A percentile compares a stretch with the other conserved stretches of the same genome.
phyloP scores from a whole-genome alignment of 2,888 invertebrate species.

The Fragum fragum region DNA sequence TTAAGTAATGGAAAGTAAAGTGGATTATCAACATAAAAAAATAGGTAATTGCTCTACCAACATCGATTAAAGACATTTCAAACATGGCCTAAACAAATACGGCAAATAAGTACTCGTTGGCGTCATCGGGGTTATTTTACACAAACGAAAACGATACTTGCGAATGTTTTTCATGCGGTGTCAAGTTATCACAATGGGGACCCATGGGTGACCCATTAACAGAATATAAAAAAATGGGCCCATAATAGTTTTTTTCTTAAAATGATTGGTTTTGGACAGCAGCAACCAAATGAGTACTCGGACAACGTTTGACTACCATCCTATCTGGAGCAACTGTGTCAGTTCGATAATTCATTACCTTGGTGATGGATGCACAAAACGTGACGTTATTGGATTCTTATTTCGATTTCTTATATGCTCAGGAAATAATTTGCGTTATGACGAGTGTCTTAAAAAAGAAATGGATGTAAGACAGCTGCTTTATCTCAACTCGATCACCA shows the following conservation, averaged over 20 bases:
- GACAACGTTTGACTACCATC: background rate
- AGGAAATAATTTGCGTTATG: slow-evolving; percentile 2
- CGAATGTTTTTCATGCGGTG: slow-evolving; percentile 32
- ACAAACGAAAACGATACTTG: slow-evolving; percentile 19
- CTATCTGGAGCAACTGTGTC: background rate
- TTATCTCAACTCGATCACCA: slow-evolving; percentile 30
- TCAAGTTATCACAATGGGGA: slow-evolving; percentile 16
- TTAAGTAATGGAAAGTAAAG: background rate
- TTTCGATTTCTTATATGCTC: slow-evolving; percentile 31
- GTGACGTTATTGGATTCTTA: slow-evolving; percentile 19
- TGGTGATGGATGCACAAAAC: slow-evolving; percentile 5
- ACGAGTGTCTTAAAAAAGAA: slow-evolving; percentile 14
- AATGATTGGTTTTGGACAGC: slow-evolving; percentile 28
- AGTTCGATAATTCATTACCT: background rate
- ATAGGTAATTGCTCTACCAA: background rate
- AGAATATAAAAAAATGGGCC: slow-evolving; percentile 30
- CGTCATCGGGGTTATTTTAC: slow-evolving; percentile 19
- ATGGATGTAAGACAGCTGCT: slow-evolving; percentile 13
- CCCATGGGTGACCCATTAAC: background rate
- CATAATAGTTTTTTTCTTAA: slow-evolving; percentile 21
- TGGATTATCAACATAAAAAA: slow-evolving; percentile 11
- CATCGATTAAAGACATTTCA: slow-evolving; percentile 10
- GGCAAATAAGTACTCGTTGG: slow-evolving; percentile 8
- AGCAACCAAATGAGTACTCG: background rate
- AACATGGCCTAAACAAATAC: slow-evolving; percentile 30